These are phyloP conservation scores for Drosophila mettleri DNA, from an alignment of 2,888 invertebrate species.

Conservation along the genomic window DNA sequence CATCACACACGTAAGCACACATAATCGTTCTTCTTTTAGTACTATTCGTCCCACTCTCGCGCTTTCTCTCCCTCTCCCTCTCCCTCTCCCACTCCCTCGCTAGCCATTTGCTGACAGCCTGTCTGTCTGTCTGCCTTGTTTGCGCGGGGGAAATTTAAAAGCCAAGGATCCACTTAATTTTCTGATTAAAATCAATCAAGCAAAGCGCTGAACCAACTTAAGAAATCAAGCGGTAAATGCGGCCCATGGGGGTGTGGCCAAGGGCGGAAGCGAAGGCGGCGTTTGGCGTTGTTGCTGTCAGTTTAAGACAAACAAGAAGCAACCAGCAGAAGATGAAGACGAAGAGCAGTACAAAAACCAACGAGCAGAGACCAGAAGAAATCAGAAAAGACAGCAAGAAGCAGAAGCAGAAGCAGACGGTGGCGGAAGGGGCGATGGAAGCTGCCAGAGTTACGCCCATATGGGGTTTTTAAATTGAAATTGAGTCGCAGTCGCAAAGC, in stretches of 20 bases:
- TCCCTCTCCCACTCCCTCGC: not conserved
- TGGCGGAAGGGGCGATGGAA: not conserved
- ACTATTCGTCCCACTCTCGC: not conserved
- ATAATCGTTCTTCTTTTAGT: constrained; percentile 1
- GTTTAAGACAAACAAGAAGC: constrained; percentile 41
- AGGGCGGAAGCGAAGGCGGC: not conserved
- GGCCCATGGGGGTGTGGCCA: constrained; percentile 9
- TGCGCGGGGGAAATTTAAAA: constrained; percentile 21
- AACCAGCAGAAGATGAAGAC: constrained; percentile 9
- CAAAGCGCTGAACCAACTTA: constrained; percentile 52
- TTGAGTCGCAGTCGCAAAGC: constrained; percentile 52
- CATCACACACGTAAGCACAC: constrained; percentile 12
- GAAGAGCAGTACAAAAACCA: constrained; percentile 6
- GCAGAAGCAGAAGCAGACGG: not conserved
- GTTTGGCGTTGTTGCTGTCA: constrained; percentile 23
- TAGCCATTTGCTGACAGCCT: constrained; percentile 10
- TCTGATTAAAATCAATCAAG: constrained; percentile 82
- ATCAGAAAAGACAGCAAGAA: constrained; percentile 25
- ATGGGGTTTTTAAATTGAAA: constrained; percentile 65
- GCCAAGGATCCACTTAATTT: constrained; percentile 73
- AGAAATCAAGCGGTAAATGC: constrained; percentile 50
- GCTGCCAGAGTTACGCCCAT: constrained; percentile 20
- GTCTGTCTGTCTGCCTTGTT: constrained; percentile 8
- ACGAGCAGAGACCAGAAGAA: constrained; percentile 27
- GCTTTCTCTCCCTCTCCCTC: not conserved